A percentile compares a stretch with the other conserved stretches of the same genome.
These are phyloP conservation scores for Hyles euphorbiae DNA, from an alignment of 1,140 invertebrate species.

Conservation along the genomic window DNA sequence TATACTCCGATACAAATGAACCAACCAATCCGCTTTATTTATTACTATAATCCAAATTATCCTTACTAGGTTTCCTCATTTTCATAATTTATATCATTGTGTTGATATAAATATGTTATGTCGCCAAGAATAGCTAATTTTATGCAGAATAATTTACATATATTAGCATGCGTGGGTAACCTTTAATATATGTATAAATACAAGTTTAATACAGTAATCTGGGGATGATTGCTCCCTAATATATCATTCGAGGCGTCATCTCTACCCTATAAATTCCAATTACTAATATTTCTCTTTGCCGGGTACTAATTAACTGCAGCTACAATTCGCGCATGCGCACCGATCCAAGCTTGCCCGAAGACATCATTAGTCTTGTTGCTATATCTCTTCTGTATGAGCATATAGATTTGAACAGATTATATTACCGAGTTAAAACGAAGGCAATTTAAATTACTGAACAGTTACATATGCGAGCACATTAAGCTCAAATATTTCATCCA, in stretches of 20 bases:
- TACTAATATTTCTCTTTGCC: conserved; percentile 58
- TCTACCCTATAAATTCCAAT: conserved; percentile 51
- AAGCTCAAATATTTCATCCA: too few species aligned
- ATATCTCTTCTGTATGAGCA: conserved; percentile 20
- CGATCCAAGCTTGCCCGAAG: conserved; percentile 48
- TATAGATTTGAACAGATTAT: neutral
- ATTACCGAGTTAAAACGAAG: conserved; percentile 3
- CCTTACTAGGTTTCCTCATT: conserved; percentile 63
- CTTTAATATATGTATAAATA: too few species aligned
- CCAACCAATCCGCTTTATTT: conserved; percentile 67
- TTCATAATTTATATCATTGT: too few species aligned
- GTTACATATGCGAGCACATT: too few species aligned
- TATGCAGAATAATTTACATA: too few species aligned
- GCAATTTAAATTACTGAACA: conserved; percentile 1
- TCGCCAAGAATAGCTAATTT: too few species aligned
- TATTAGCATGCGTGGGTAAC: too few species aligned
- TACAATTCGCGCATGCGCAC: conserved; percentile 59
- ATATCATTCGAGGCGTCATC: conserved; percentile 34
- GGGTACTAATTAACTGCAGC: conserved; percentile 59
- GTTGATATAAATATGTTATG: too few species aligned
- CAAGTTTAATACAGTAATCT: neutral
- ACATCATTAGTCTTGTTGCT: conserved; percentile 57
- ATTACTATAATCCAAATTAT: conserved; percentile 73
- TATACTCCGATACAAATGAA: conserved; percentile 75
- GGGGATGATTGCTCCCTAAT: conserved; percentile 27